Evolutionary conservation across 2,888 invertebrate species (phyloP), one percentile per base, ranked within the genome.

Genomic region (Meiosimyza decipiens): DNA sequence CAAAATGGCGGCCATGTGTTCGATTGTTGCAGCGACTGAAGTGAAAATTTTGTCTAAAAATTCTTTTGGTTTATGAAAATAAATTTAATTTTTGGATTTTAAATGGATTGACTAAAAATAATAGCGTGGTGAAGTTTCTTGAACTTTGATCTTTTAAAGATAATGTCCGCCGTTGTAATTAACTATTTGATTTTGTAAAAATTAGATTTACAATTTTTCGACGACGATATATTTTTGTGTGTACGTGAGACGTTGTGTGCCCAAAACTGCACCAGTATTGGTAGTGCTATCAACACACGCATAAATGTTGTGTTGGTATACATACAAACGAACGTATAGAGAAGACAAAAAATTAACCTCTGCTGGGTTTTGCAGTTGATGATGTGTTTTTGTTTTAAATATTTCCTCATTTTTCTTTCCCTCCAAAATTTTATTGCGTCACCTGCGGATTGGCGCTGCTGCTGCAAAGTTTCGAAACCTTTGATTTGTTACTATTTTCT

Each of bases 1-100:
- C 79, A 79, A 79, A 77, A 79, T 78, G 78, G 78, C 78, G 78
- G 75, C 73, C 59, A 50, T 52, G 33, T 57, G 60, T 54, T 11
- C 54, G 28, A 50, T 57, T 50, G 40, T 40, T 40, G 40, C 50
- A 18, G 66, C 54, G 52, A 71, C 68, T 28, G 60, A 18, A 16
- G 16, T n/a, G 63, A 71, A 75, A 75, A 75, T 64, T 50, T 55
- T 40, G 15, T 16, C 40, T 12, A 50, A 15, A 18, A 66, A 66
- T 66, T 73, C 70, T 70, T 54, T 70, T 60, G 12, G 33, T 57
- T 33, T 18, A 18, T 13, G 5, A 16, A 49, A 54, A 70, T 22
- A 63, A 9, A 60, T 69, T 63, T 47, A 7, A 50, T 55, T 6
- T n/a, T 15, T 2, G 22, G 2, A 6, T 49, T 47, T 59, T 47